Percentiles rank a stretch among this genome's conserved stretches.
phyloP scores from a whole-genome alignment of 2,113 vertebrate genomes.

The Gobius niger region DNA sequence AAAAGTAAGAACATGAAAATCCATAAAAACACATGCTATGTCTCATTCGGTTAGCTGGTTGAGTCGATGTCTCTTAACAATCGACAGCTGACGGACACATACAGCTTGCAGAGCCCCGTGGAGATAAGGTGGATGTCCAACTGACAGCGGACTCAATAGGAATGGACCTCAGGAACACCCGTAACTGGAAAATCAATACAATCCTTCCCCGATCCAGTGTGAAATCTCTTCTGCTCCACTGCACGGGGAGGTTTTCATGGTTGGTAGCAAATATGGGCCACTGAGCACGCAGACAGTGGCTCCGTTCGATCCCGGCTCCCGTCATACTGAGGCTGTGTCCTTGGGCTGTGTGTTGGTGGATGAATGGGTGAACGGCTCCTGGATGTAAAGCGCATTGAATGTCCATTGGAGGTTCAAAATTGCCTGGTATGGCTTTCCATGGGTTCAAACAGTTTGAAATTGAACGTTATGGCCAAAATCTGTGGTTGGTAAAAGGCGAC shows the following conservation, averaged over 20 bases:
- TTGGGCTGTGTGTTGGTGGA: too few species aligned
- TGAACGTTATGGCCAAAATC: too few species aligned
- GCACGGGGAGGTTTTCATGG: constrained; percentile 8
- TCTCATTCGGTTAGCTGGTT: background rate
- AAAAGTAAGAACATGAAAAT: too few species aligned
- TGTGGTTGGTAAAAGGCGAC: too few species aligned
- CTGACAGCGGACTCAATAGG: background rate
- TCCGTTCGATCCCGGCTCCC: background rate
- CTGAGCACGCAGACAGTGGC: background rate
- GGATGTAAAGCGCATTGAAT: too few species aligned
- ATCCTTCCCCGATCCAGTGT: constrained; percentile 43
- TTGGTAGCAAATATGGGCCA: background rate
- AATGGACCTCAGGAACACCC: background rate
- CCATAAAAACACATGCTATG: background rate
- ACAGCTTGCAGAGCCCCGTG: background rate
- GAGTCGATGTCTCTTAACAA: background rate
- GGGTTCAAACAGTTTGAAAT: too few species aligned
- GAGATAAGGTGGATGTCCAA: background rate
- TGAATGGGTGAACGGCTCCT: too few species aligned
- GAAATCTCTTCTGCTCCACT: background rate
- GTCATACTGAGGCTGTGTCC: too few species aligned
- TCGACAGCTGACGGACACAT: background rate
- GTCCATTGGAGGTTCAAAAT: too few species aligned
- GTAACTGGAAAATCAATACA: constrained; percentile 1
- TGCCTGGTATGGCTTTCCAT: too few species aligned